Evolutionary conservation across 2,113 vertebrate genomes (phyloP).

Genomic region (Myanophis thanlyinensis): DNA sequence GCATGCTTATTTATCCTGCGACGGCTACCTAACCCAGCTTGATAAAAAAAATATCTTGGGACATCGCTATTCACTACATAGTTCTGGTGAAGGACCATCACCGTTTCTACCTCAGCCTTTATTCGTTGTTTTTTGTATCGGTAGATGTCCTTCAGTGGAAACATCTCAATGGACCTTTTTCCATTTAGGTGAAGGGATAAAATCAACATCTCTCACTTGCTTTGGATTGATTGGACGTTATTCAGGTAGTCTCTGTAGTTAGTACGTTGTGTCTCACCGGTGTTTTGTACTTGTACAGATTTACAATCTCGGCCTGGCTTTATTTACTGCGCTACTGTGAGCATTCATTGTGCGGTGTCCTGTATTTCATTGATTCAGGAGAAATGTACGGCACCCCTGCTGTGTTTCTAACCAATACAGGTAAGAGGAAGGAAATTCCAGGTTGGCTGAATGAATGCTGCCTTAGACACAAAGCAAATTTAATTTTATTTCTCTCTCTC

Average conservation of each 20-base stretch:
- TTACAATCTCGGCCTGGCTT: conserved; percentile 87
- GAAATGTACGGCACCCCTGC: conserved; percentile 78
- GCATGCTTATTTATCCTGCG: conserved; percentile 44
- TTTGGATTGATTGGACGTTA: neutral
- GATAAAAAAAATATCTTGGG: neutral
- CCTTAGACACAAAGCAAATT: neutral
- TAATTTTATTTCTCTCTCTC: neutral
- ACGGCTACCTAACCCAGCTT: too few species aligned
- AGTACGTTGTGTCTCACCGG: conserved; percentile 12
- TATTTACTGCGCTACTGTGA: conserved; percentile 84
- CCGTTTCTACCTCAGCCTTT: neutral
- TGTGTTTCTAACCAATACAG: conserved; percentile 83
- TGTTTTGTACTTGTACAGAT: conserved; percentile 68
- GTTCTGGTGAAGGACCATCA: neutral
- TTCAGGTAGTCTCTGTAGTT: neutral
- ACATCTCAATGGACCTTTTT: neutral
- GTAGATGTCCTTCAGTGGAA: neutral
- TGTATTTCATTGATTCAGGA: conserved; percentile 81
- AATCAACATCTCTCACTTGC: neutral
- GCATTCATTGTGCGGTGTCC: conserved; percentile 76
- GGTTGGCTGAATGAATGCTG: neutral
- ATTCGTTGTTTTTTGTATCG: fast-evolving
- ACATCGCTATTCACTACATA: neutral
- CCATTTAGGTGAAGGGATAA: conserved; percentile 13
- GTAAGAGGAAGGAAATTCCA: conserved; percentile 66